Base-by-base conservation (phyloP, 2,797 vertebrate genomes). In the Hippocampus kuda region DNA sequence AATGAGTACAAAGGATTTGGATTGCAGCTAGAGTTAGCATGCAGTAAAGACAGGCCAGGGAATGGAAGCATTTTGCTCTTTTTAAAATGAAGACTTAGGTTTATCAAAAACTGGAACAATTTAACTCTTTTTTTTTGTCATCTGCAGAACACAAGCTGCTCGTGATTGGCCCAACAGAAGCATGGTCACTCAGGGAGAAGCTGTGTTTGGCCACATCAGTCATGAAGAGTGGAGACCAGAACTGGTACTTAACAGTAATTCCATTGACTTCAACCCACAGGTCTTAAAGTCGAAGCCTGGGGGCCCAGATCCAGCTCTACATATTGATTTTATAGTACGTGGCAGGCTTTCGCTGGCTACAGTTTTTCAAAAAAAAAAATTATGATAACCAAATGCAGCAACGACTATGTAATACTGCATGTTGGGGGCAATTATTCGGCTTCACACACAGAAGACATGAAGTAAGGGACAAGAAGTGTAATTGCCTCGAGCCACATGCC, bases 211-310 rank as follows among this genome's bases (percentile, higher is more conserved):
- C 96, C 54, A 96, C 96, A 64, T 98, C 96, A 64, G 96, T 98
- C 76, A 98, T 98, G 95, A 93, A 95, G 81, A 98, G 96, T 75
- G 96, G 96, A 51, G 95, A 98, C 88, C 96, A 98, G 89, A 98
- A 98, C 88, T 98, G 96, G 96, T 98, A 88, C 84, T 86, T n/a
- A 30, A 66, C 27, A 8, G 44, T 66, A 13, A 3, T 26, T 30
- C 30, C 1, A n/a, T 49, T 3, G 27, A 20, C 30, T 38, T 38
- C 3, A 67, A 51, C 16, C 44, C 2, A 61, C 30, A 34, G 57
- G 57, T 27, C 26, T 27, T 15, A 59, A 18, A 5, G 5, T 24
- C 34, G 8, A 26, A 56, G 54, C 2, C 24, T 2, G 18, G 16
- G 46, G 16, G 46, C 16, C 16, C 34, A 34, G 34, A 34, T 34